Conservation (phyloP, 2,888 invertebrate species). For the Tiphia femorata region DNA sequence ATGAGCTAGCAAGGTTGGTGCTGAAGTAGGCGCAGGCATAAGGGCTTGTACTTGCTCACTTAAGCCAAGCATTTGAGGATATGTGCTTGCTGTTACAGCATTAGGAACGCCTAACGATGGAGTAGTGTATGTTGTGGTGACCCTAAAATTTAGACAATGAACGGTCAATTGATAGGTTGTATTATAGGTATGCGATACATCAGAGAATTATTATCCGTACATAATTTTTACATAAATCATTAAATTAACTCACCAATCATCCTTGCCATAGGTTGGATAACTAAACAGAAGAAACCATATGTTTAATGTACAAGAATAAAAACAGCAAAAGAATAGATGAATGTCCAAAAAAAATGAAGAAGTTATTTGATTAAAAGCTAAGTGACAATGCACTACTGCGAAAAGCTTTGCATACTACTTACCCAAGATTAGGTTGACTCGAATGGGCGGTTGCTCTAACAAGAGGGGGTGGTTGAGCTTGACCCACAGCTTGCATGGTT, state of each 20-base stretch:
- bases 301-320: slow-evolving; percentile 62
- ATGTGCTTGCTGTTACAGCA: slow-evolving; percentile 62
- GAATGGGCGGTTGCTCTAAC: slow-evolving; percentile 70
- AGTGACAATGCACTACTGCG: neutral
- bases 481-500: slow-evolving; percentile 63
- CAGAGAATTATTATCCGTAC: slow-evolving; percentile 27
- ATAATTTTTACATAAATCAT: slow-evolving; percentile 42
- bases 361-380: too few species aligned
- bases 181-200: slow-evolving; percentile 20
- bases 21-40: slow-evolving; percentile 64
- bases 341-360: too few species aligned
- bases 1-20: slow-evolving; percentile 62
- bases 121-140: slow-evolving; percentile 68
- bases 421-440: slow-evolving; percentile 69
- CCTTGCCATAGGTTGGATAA: slow-evolving; percentile 74
- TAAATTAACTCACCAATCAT: slow-evolving; percentile 74
- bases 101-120: slow-evolving; percentile 63
- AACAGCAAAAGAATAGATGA: too few species aligned
- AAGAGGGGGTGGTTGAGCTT: slow-evolving; percentile 71
- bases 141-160: slow-evolving; percentile 63
- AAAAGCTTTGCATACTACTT: slow-evolving; percentile 39
- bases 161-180: neutral
- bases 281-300: slow-evolving; percentile 67
- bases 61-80: slow-evolving; percentile 70
- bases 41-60: slow-evolving; percentile 67